Base-by-base conservation (phyloP, 2,113 vertebrate species). In the Taurulus bubalis region DNA sequence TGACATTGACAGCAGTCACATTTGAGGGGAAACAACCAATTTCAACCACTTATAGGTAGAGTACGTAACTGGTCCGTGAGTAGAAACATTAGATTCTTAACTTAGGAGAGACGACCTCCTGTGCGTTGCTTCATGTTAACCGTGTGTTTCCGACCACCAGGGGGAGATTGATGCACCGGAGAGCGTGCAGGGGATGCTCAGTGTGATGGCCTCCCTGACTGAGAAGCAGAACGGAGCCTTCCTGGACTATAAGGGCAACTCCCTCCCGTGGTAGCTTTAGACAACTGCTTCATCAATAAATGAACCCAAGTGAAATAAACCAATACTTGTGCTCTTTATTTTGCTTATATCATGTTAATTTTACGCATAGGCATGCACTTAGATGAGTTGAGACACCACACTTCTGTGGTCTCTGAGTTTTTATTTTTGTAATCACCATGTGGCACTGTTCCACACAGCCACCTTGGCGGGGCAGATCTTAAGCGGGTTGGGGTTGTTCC, bases 371-470 rank as follows among this genome's bases (percentile, higher is more conserved):
- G 49, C 56, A 42, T 40, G 32, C 62, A 77, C 38, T 34, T 36
- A 36, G 26, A 51, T 30, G 0, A 58, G 18, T 20, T 72, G 1
- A 71, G 58, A 62, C 30, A 53, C 40, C 32, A 4, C 12, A 40
- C 14, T 42, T 1, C 22, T 36, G 28, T 72, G n/a, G 12, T 83
- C 9, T 65, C 10, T 5, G 22, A 51, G 22, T 58, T 42, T 28
- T 47, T 3, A 20, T 4, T 32, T 32, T 32, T 32, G 30, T 32
- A 20, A 73, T 95, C 90, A 96, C 95, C 95, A 96, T 2, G 92
- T 86, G 2, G 80, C 60, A 4, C 95, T 96, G 89, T 96, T 96
- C 95, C 95, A 96, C 71, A 94, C 93, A 0, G 93, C 95, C 79
- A 96, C 93, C 72, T 91, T 95, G 22, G 85, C 93, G 0, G 93